Evolutionary conservation across 2,888 invertebrate species (phyloP), one percentile per base, ranked within the genome.

Genomic region (Dromius quadrimaculatus): DNA sequence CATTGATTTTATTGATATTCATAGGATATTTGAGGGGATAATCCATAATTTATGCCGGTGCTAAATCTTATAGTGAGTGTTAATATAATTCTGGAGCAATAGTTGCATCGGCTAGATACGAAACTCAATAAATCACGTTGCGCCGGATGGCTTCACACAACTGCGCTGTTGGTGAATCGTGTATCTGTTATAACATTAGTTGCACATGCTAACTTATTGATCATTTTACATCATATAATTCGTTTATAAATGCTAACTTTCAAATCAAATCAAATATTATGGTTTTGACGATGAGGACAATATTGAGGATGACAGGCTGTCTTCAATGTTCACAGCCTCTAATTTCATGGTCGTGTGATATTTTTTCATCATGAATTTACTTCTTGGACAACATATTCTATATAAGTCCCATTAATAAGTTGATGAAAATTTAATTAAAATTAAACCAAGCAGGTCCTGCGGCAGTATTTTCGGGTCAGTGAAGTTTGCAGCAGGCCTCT

Each of bases 391-490:
- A n/a, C n/a, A n/a, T n/a, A n/a, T n/a, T n/a, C n/a, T n/a, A n/a
- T n/a, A n/a, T n/a, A n/a, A n/a, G n/a, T n/a, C n/a, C n/a, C n/a
- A n/a, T n/a, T n/a, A n/a, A n/a, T n/a, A n/a, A n/a, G n/a, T n/a
- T 41, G 41, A 8, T 2, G 23, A 47, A 47, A 47, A 47, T 22
- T 11, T 47, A 32, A 32, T 32, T 6, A 15, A 11, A 28, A 28
- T 5, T 41, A 11, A 41, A 41, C 11, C 13, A 28, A 22, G 47
- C 23, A 38, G 23, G 9, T 11, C 23, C 62, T 41, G 38, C 11
- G 20, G 50, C 57, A 36, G 32, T 66, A 57, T 66, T 43, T 57
- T 50, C 66, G 57, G 57, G 57, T 66, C 66, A 66, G 41, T 41
- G 57, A 62, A 41, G 62, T 62, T 62, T 62, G 41, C 13, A 62